phyloP scores from a whole-genome alignment of 2,113 vertebrate species.

The Varanus salvator region DNA sequence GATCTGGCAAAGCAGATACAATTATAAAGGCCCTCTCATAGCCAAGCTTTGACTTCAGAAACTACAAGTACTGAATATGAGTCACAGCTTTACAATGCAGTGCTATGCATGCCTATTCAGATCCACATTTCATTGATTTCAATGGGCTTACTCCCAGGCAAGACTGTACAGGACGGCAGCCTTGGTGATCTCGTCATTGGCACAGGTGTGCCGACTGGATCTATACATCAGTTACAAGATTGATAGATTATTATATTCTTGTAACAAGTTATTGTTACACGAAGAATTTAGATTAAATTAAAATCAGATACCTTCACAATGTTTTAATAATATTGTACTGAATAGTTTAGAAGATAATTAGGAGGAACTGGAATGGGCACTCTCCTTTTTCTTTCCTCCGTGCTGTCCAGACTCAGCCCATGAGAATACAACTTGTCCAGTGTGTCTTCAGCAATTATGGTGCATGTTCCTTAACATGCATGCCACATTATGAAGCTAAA shows the following conservation, averaged over 20 bases:
- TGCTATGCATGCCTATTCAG: background rate
- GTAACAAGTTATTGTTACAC: background rate
- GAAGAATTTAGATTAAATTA: background rate
- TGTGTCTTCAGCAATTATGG: background rate
- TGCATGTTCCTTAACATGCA: background rate
- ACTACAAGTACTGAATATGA: background rate
- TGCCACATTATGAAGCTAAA: background rate
- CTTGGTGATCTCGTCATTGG: too few species aligned
- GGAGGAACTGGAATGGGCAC: too few species aligned
- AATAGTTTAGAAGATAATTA: background rate
- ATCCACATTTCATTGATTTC: background rate
- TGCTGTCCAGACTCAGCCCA: background rate
- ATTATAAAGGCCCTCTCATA: background rate
- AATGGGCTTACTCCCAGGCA: background rate
- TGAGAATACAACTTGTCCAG: background rate
- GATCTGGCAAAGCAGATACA: slow-evolving; percentile 9
- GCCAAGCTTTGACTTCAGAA: background rate
- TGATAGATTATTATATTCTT: too few species aligned
- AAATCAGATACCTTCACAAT: background rate
- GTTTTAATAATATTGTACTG: background rate
- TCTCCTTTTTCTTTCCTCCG: background rate
- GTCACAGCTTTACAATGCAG: background rate
- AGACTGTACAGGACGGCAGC: background rate
- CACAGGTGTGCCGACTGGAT: background rate
- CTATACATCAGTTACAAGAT: too few species aligned